These are phyloP conservation scores for Strix aluco DNA, from an alignment of 2,113 vertebrate genomes.

Conservation along the genomic window DNA sequence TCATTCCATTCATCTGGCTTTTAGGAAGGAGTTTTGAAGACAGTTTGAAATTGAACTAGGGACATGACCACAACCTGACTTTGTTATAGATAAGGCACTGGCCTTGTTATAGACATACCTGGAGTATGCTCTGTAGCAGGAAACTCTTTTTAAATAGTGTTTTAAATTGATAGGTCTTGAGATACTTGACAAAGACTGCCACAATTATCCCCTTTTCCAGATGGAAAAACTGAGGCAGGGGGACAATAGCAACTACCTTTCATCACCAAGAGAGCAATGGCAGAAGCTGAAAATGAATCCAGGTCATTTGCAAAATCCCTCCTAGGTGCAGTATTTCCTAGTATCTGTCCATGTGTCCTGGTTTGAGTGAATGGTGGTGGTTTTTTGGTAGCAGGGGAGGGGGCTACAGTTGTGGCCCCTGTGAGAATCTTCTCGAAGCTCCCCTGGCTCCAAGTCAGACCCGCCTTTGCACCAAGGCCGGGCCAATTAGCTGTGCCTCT, in stretches of 20 bases:
- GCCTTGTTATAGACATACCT: background rate
- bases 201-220: background rate
- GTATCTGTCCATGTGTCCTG: background rate
- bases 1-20: background rate
- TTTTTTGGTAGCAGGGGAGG: too few species aligned
- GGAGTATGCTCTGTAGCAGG: background rate
- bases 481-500: too few species aligned
- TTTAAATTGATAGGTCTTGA: background rate
- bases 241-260: background rate
- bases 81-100: background rate
- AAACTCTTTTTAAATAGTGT: background rate
- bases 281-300: background rate
- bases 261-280: background rate
- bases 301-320: background rate
- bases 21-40: background rate
- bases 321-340: background rate
- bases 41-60: background rate
- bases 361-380: too few species aligned
- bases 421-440: too few species aligned
- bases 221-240: background rate
- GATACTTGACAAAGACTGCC: background rate
- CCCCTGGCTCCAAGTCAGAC: too few species aligned
- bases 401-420: too few species aligned
- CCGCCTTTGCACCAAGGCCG: too few species aligned
- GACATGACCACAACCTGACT: background rate